Conservation (phyloP, 1,140 invertebrate genomes). For the Eupristina koningsbergeri region DNA sequence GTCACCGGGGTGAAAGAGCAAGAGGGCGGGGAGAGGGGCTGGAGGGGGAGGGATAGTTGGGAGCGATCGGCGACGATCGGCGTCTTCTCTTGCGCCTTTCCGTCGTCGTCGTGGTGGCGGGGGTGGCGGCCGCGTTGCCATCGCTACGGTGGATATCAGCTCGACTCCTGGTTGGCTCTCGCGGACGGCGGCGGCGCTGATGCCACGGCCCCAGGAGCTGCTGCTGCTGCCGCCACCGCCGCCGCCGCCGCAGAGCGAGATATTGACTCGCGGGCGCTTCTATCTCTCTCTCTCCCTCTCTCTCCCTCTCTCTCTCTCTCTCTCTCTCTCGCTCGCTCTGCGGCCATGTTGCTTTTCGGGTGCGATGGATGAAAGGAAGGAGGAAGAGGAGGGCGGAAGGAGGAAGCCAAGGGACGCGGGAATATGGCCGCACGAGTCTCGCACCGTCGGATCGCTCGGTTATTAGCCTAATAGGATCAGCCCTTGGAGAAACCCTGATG, state of each 20-base stretch:
- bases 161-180: constrained; percentile 63
- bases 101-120: background rate
- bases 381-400: background rate
- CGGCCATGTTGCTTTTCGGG: constrained; percentile 20
- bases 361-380: constrained; percentile 15
- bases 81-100: constrained; percentile 41
- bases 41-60: background rate
- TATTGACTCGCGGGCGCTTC: constrained; percentile 63
- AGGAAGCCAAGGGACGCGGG: constrained; percentile 41
- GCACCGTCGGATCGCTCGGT: background rate
- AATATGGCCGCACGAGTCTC: constrained; percentile 17
- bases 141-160: constrained; percentile 67
- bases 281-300: too few relatives aligned
- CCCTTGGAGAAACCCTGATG: background rate
- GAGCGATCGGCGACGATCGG: background rate
- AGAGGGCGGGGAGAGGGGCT: background rate
- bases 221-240: constrained; percentile 50
- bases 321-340: too few relatives aligned
- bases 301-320: too few relatives aligned
- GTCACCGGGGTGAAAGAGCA: background rate
- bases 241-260: constrained; percentile 43
- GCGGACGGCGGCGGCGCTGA: constrained; percentile 53
- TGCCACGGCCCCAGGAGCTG: constrained; percentile 20
- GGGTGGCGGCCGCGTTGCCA: constrained; percentile 61
- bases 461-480: constrained; percentile 21